Percentiles rank a stretch among this genome's conserved stretches.
These are phyloP conservation scores for Tretioscincus oriximinensis DNA, from an alignment of 2,113 vertebrate genomes.

Conservation along the genomic window DNA sequence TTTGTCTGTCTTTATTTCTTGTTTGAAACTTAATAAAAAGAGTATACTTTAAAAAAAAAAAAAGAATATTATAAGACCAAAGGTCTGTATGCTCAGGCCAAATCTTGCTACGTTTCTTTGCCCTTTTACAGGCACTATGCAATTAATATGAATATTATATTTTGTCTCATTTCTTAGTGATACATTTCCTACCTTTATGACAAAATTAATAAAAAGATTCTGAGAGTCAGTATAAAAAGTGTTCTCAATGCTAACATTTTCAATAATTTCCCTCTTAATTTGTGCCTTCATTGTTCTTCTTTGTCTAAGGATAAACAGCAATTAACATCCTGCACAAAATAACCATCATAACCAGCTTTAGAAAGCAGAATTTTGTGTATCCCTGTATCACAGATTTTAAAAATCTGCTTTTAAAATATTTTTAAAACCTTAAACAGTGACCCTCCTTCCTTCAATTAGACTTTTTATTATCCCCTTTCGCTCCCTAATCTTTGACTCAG, in stretches of 20 bases:
- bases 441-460: too few species aligned
- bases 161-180: neutral
- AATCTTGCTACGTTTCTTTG: neutral
- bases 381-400: neutral
- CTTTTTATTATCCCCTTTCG: neutral
- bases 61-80: too few species aligned
- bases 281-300: neutral
- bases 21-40: too few species aligned
- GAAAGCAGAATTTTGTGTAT: neutral
- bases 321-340: neutral
- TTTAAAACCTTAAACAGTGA: too few species aligned
- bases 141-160: neutral
- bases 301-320: neutral
- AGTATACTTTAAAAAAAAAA: too few species aligned
- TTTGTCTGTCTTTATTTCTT: too few species aligned
- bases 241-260: neutral
- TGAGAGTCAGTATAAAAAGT: too few species aligned
- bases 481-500: slow-evolving; percentile 1
- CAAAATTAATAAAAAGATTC: too few species aligned
- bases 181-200: neutral
- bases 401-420: neutral
- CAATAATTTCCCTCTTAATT: neutral
- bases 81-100: too few species aligned
- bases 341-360: neutral
- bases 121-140: neutral